Percentiles rank a stretch among this genome's conserved stretches.
These are phyloP conservation scores for Parauchenoglanis punctatus DNA, from an alignment of 2,797 vertebrate genomes.

Conservation along the genomic window DNA sequence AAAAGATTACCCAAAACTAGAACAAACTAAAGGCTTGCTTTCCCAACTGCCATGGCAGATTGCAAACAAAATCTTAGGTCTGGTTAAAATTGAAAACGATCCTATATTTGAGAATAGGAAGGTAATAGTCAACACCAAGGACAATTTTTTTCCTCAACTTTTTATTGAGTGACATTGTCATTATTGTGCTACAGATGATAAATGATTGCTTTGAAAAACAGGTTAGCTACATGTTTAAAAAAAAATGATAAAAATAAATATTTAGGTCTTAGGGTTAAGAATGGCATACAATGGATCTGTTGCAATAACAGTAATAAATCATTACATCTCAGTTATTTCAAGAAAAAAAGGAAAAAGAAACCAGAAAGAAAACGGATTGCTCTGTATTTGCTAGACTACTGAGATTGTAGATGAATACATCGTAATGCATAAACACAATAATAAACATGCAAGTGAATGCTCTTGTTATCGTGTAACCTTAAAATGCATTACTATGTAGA, in stretches of 20 bases:
- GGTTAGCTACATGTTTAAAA: conserved; percentile 23
- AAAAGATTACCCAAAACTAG: background rate
- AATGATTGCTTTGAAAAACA: conserved; percentile 21
- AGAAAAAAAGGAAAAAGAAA: conserved; percentile 40
- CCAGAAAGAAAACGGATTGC: conserved; percentile 44
- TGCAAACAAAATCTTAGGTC: background rate
- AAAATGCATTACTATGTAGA: conserved; percentile 42
- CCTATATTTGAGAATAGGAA: background rate
- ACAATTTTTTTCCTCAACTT: background rate
- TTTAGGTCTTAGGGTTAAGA: conserved; percentile 42
- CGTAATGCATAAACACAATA: conserved; percentile 59
- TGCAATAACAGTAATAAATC: conserved; percentile 54
- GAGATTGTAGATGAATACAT: conserved; percentile 42
- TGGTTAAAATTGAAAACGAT: background rate
- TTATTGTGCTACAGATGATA: conserved; percentile 24
- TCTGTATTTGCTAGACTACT: conserved; percentile 21
- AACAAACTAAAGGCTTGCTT: background rate
- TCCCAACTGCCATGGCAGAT: background rate
- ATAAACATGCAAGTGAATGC: conserved; percentile 65
- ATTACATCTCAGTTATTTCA: conserved; percentile 49
- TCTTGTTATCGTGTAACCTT: conserved; percentile 48
- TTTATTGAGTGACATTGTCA: conserved; percentile 47
- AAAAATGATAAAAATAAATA: conserved; percentile 40
- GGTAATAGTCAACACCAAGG: background rate
- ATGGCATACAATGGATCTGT: conserved; percentile 57